Conservation (phyloP, 2,888 invertebrate species). For the Temnothorax rugatulus region DNA sequence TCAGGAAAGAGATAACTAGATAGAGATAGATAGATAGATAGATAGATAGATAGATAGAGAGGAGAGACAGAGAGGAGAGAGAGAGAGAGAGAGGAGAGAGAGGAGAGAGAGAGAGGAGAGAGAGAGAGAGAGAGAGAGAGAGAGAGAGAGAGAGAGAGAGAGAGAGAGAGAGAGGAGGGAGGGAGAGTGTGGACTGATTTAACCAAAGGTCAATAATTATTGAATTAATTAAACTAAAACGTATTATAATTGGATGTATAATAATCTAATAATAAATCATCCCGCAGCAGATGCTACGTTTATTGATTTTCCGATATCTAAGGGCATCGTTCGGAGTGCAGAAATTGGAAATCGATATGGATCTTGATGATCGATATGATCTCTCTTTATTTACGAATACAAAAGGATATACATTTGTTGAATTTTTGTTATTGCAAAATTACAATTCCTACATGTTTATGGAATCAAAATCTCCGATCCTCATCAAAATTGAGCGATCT, state of each 20-base stretch:
- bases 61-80: too few relatives aligned
- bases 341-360: background rate
- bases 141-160: background rate
- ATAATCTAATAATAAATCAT: conserved; percentile 9
- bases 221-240: conserved; percentile 21
- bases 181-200: background rate
- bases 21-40: background rate
- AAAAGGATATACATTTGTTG: background rate
- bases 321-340: background rate
- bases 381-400: background rate
- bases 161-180: background rate
- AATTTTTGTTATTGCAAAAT: background rate
- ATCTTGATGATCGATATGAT: background rate
- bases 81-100: too few relatives aligned
- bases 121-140: too few relatives aligned
- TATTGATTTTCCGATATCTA: background rate
- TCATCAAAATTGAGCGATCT: background rate
- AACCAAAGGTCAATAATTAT: background rate
- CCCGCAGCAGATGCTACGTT: background rate
- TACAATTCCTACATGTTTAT: background rate
- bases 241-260: conserved; percentile 11
- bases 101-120: background rate
- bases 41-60: background rate
- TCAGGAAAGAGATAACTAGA: too few relatives aligned
- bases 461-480: background rate